A percentile compares a stretch with the other conserved stretches of the same genome.
These are phyloP conservation scores for Crematogaster levior DNA, from an alignment of 2,888 invertebrate genomes.

Conservation along the genomic window DNA sequence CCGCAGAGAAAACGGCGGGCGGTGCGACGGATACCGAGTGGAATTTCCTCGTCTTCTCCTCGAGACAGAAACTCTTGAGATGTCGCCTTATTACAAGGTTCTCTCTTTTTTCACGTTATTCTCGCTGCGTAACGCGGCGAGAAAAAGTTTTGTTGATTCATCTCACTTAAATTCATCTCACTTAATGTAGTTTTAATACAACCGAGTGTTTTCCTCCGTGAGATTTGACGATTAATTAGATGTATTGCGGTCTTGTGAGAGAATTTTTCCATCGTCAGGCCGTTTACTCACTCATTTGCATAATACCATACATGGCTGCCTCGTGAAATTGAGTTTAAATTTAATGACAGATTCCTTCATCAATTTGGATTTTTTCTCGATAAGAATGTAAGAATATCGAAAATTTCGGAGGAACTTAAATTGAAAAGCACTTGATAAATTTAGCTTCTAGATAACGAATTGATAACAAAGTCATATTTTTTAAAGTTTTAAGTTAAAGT, in stretches of 20 bases:
- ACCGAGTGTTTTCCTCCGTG: conserved; percentile 29
- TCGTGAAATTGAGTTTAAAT: conserved; percentile 23
- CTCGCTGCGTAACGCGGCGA: conserved; percentile 3
- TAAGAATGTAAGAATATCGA: not conserved
- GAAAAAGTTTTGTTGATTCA: conserved; percentile 69
- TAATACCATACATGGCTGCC: not conserved
- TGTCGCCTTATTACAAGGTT: conserved; percentile 66
- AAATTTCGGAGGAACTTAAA: conserved; percentile 2
- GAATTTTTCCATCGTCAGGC: conserved; percentile 35
- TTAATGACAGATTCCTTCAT: conserved; percentile 6
- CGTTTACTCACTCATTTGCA: conserved; percentile 8
- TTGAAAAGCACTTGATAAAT: not conserved
- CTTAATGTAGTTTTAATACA: conserved; percentile 71
- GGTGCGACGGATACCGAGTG: conserved; percentile 72
- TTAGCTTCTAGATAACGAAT: not conserved
- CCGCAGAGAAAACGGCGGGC: conserved; percentile 71
- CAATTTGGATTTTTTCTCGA: not conserved
- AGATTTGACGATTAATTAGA: conserved; percentile 64
- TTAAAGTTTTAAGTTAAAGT: not conserved
- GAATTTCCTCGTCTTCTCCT: conserved; percentile 74
- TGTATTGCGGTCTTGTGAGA: conserved; percentile 17
- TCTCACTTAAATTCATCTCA: conserved; percentile 63
- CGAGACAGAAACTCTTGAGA: conserved; percentile 64
- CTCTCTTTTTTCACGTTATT: conserved; percentile 2
- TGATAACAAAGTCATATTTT: not conserved